Conservation (phyloP, 2,888 invertebrate genomes). For the Platycnemis pennipes region DNA sequence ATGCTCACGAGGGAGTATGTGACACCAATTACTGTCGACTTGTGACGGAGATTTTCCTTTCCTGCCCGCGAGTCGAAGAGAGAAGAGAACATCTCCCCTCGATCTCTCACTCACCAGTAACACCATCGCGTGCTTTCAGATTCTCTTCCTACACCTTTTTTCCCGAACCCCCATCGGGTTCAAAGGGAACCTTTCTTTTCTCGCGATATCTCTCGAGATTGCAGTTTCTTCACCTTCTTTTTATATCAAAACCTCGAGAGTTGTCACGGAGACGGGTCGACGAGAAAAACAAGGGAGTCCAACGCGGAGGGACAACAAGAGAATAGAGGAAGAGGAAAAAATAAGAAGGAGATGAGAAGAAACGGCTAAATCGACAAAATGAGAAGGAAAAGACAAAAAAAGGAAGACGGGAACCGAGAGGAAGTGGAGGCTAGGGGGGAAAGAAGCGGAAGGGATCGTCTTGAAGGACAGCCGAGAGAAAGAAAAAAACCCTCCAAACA, state of each 20-base stretch:
- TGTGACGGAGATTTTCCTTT: no score
- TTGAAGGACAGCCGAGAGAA: conserved; percentile 5
- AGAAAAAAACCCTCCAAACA: neutral
- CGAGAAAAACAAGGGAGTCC: neutral
- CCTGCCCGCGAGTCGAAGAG: no score
- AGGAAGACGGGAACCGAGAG: neutral
- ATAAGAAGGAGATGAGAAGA: neutral
- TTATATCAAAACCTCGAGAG: neutral
- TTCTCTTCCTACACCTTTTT: no score
- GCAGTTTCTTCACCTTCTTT: neutral
- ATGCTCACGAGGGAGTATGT: no score
- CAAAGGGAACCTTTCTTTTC: neutral
- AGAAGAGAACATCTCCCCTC: no score
- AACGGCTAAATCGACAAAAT: neutral
- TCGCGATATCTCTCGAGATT: neutral
- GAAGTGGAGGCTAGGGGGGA: neutral
- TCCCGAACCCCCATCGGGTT: neutral
- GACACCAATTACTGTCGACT: no score
- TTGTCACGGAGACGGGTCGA: neutral
- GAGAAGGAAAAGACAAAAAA: neutral
- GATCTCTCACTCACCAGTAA: no score
- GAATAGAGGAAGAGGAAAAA: neutral
- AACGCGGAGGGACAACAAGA: neutral
- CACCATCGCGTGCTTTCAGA: no score
- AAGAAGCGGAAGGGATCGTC: no score